Conservation (phyloP, 1,140 invertebrate species). For the Lasioglossum baleicum region DNA sequence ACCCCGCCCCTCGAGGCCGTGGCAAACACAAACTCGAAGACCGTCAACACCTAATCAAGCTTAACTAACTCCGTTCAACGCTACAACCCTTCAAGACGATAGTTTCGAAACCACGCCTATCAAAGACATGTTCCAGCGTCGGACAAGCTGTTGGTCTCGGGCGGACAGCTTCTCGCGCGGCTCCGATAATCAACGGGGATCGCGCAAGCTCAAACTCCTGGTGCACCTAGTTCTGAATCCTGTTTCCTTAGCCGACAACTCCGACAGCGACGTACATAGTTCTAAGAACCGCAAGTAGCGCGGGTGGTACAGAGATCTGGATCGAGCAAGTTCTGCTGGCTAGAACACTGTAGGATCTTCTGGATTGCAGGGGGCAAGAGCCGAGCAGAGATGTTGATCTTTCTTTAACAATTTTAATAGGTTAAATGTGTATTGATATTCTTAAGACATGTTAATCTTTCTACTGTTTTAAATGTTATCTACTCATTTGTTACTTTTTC, state of each 20-base stretch:
- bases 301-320: constrained; percentile 19
- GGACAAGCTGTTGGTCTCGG: not conserved
- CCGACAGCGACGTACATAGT: constrained; percentile 46
- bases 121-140: constrained; percentile 24
- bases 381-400: too few species aligned
- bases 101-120: constrained; percentile 36
- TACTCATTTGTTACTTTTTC: too few species aligned
- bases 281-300: constrained; percentile 61
- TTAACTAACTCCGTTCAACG: constrained; percentile 20
- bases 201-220: constrained; percentile 25
- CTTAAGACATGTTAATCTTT: too few species aligned
- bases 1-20: not conserved
- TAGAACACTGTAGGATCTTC: too few species aligned
- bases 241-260: constrained; percentile 58
- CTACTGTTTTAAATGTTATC: too few species aligned
- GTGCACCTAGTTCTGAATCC: constrained; percentile 56
- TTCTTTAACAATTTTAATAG: too few species aligned
- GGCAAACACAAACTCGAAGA: not conserved
- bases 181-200: constrained; percentile 54
- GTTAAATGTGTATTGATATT: too few species aligned
- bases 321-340: too few species aligned
- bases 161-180: constrained; percentile 4
- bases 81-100: constrained; percentile 15
- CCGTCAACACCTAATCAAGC: constrained; percentile 32
- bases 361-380: too few species aligned